These are phyloP conservation scores for Panopea generosa DNA, from an alignment of 2,888 invertebrate genomes.

Conservation along the genomic window DNA sequence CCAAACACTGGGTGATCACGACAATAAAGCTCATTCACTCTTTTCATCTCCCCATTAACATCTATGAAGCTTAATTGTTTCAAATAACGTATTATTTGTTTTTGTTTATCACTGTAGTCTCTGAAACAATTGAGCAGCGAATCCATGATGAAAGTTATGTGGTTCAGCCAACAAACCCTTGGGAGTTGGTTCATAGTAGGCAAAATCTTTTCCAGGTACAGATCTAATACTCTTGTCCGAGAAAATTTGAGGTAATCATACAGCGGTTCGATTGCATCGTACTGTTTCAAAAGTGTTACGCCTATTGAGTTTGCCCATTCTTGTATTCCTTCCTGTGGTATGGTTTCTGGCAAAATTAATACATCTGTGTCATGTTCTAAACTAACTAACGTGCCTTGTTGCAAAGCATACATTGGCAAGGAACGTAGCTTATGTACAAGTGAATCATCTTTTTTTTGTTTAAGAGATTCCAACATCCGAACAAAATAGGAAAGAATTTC, in stretches of 20 bases:
- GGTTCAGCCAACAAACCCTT: neutral
- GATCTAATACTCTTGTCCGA: neutral
- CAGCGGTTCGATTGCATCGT: neutral
- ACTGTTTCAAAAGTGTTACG: conserved; percentile 30
- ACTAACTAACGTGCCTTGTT: neutral
- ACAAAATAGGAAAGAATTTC: neutral
- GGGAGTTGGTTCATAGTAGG: neutral
- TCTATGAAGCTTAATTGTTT: conserved; percentile 17
- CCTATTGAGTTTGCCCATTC: conserved; percentile 35
- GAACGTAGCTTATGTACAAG: neutral
- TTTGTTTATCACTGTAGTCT: neutral
- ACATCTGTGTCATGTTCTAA: conserved; percentile 10
- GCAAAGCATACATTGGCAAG: neutral
- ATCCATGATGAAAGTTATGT: conserved; percentile 15
- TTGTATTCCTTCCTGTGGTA: conserved; percentile 41
- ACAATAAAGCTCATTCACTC: conserved; percentile 23
- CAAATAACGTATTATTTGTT: conserved; percentile 7
- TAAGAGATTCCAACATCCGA: neutral
- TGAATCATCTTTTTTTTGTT: neutral
- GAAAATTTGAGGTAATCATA: conserved; percentile 6
- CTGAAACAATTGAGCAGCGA: too few relatives aligned
- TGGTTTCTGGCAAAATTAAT: conserved; percentile 36
- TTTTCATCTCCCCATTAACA: conserved; percentile 9
- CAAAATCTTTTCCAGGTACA: conserved; percentile 3
- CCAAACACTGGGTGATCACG: conserved; percentile 21